Conservation (phyloP, 2,888 invertebrate species). For the Acrobasis consociella region DNA sequence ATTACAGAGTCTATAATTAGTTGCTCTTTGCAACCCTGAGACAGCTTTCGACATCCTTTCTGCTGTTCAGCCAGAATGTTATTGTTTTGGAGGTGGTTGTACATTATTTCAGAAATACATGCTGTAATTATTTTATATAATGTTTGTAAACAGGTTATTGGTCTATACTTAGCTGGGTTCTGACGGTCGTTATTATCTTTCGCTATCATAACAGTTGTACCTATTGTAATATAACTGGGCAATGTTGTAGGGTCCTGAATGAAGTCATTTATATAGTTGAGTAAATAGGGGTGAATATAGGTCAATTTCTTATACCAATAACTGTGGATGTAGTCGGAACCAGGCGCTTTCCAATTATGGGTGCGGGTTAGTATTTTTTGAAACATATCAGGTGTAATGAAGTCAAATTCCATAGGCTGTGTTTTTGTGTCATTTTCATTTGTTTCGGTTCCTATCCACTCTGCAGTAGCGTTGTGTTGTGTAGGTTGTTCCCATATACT, state of each 20-base stretch:
- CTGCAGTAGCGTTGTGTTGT: constrained; percentile 20
- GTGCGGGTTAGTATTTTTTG: not conserved
- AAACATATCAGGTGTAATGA: constrained; percentile 19
- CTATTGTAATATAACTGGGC: constrained; percentile 29
- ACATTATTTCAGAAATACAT: no score
- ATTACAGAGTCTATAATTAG: no score
- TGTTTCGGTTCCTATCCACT: constrained; percentile 17
- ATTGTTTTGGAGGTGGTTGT: no score
- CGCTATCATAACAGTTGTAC: constrained; percentile 33
- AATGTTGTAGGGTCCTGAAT: constrained; percentile 19
- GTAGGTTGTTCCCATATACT: constrained; percentile 22
- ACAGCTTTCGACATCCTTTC: no score
- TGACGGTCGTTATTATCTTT: constrained; percentile 5
- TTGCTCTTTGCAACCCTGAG: no score
- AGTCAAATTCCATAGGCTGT: constrained; percentile 18
- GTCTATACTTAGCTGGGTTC: constrained; percentile 38
- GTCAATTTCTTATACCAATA: constrained; percentile 33
- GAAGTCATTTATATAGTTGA: constrained; percentile 26
- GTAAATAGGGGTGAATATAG: constrained; percentile 16
- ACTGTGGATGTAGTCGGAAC: constrained; percentile 31
- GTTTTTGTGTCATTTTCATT: not conserved
- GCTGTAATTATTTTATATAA: no score
- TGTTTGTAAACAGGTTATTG: constrained; percentile 40
- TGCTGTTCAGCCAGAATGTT: no score
- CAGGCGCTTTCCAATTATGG: constrained; percentile 30